Base-by-base conservation (phyloP, 2,888 invertebrate species). In the Sialis lutaria region DNA sequence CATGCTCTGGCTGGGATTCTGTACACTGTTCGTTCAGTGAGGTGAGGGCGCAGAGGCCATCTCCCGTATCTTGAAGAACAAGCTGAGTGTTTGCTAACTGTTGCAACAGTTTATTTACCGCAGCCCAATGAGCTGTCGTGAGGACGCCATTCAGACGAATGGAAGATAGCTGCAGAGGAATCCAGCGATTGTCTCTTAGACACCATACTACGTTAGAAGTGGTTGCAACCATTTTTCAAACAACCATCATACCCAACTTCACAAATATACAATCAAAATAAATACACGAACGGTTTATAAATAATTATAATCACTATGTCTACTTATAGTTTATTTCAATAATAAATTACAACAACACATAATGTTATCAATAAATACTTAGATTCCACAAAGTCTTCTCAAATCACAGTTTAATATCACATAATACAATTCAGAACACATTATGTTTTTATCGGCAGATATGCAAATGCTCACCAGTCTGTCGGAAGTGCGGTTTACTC, bases 201-300 rank as follows among this genome's bases (percentile, higher is more conserved):
- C 77, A 77, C 77, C 77, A 78, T 62, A 77, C 77, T 56, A 78
- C 76, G 50, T 60, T 57, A 63, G 73, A 73, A 63, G 73, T 73
- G 62, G 74, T 70, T 53, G 76, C 74, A 63, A 76, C 74, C 77
- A 77, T 76, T 61, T 64, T 40, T 37, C 7, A 33, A 13, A 37
- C 37, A n/a, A 37, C 10, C n/a, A n/a, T 10, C 7, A 37, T 12
- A 37, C 12, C 12, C 7, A 37, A n/a, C n/a, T 7, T 10, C 37
- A 37, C 37, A 37, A 9, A 35, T 10, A 35, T 5, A 35, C 35
- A 35, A 4, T n/a, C 4, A 6, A 22, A 22, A 22, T 22, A 22
- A 10, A 35, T 9, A 35, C 35, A 35, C 35, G 9, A 10, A 35
- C 35, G 9, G 10, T 35, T 35, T 10, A 35, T 10, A 35, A 9